Conservation (phyloP, 2,113 vertebrate species). For the Stigmatopora nigra region DNA sequence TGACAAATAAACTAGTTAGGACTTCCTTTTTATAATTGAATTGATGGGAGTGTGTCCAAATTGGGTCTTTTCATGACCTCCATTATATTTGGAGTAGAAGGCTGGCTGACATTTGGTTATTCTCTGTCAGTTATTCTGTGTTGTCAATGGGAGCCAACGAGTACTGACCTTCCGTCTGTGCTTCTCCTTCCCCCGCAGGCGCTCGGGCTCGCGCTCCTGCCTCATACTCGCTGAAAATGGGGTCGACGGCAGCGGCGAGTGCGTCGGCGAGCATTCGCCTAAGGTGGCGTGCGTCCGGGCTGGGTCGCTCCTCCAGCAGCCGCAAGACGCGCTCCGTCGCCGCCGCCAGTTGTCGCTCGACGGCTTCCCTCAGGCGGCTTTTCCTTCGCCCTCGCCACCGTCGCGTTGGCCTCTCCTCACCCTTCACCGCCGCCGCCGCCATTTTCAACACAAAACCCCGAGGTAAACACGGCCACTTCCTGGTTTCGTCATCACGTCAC, state of each 20-base stretch:
- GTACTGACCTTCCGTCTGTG: neutral
- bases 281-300: neutral
- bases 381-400: neutral
- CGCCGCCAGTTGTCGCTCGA: conserved; percentile 2
- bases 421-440: neutral
- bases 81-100: no score
- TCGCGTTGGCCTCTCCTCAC: neutral
- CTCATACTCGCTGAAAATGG: neutral
- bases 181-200: neutral
- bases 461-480: neutral
- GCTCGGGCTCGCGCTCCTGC: neutral
- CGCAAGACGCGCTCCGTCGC: conserved; percentile 4
- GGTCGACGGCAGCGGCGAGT: conserved; percentile 1
- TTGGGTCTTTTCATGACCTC: no score
- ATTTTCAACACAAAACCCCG: neutral
- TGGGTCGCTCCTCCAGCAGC: neutral
- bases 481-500: neutral
- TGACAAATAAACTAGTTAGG: no score
- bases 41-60: no score
- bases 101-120: no score
- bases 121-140: no score
- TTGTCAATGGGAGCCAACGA: neutral
- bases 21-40: no score
- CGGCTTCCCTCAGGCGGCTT: neutral
- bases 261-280: neutral